phyloP scores from a whole-genome alignment of 2,888 invertebrate genomes.

The Malthinus flaveolus region DNA sequence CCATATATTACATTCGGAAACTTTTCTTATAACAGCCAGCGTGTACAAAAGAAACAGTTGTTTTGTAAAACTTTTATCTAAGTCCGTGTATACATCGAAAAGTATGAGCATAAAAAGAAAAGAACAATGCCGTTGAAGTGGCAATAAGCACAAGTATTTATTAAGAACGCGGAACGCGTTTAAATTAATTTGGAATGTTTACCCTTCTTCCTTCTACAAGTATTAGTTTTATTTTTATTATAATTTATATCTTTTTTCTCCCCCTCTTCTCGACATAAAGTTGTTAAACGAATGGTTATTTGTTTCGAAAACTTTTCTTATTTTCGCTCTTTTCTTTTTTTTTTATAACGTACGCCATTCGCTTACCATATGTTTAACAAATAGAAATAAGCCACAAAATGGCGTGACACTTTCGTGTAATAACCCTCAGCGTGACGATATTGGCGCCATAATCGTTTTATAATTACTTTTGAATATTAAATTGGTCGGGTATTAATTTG shows the following conservation, averaged over 20 bases:
- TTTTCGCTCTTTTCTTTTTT: too few relatives aligned
- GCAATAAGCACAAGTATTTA: conserved; percentile 20
- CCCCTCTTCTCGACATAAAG: background rate
- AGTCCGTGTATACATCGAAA: conserved; percentile 13
- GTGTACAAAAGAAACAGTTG: conserved; percentile 19
- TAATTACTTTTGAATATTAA: too few relatives aligned
- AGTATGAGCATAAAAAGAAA: conserved; percentile 8
- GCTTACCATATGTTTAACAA: too few relatives aligned
- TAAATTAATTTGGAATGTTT: conserved; percentile 22
- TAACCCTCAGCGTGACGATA: too few relatives aligned
- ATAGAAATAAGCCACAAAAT: too few relatives aligned
- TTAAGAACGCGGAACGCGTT: conserved; percentile 16
- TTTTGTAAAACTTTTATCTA: conserved; percentile 15
- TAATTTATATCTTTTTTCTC: conserved; percentile 8
- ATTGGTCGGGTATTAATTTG: too few relatives aligned
- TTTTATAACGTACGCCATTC: too few relatives aligned
- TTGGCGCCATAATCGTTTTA: too few relatives aligned
- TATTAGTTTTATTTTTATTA: conserved; percentile 16
- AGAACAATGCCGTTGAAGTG: conserved; percentile 11
- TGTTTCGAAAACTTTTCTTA: too few relatives aligned
- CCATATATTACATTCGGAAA: conserved; percentile 18
- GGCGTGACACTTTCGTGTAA: too few relatives aligned
- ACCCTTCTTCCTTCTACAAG: conserved; percentile 16
- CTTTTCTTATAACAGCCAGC: conserved; percentile 18
- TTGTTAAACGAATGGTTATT: too few relatives aligned